Conservation (phyloP, 2,888 invertebrate species). For the Machimus rusticus region DNA sequence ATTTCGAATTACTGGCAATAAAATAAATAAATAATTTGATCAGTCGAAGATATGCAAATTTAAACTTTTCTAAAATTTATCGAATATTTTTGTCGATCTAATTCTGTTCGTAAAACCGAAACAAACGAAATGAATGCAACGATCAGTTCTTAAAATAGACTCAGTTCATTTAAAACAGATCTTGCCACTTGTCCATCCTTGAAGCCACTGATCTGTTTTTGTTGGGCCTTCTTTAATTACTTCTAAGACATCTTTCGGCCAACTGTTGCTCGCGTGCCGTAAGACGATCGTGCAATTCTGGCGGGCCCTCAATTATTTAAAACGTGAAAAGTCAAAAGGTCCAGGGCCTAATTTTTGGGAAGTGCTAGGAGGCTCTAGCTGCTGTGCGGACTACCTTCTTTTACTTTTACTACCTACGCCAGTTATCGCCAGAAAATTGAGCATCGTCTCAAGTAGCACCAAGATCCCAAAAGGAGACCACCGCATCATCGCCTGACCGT, state of each 20-base stretch:
- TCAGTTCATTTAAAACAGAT: neutral
- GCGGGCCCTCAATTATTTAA: conserved; percentile 8
- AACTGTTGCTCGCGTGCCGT: conserved; percentile 53
- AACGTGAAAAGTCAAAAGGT: conserved; percentile 24
- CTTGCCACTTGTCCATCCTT: neutral
- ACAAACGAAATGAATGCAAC: no score
- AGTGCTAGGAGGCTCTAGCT: neutral
- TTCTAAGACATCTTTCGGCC: conserved; percentile 48
- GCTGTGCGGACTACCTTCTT: neutral
- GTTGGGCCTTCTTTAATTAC: neutral
- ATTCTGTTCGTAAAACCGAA: no score
- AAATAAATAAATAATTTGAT: neutral
- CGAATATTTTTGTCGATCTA: no score
- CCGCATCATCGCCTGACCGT: neutral
- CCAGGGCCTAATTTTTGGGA: neutral
- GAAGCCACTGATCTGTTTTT: neutral
- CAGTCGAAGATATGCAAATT: neutral
- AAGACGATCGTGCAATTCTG: conserved; percentile 45
- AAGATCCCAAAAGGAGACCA: neutral
- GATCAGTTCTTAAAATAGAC: neutral
- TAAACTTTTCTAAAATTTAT: neutral
- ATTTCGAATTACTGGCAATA: neutral
- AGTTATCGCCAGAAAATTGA: conserved; percentile 7
- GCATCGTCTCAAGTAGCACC: neutral
- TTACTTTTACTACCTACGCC: neutral